phyloP scores from a whole-genome alignment of 1,140 invertebrate genomes.

The Anadara kagoshimensis region DNA sequence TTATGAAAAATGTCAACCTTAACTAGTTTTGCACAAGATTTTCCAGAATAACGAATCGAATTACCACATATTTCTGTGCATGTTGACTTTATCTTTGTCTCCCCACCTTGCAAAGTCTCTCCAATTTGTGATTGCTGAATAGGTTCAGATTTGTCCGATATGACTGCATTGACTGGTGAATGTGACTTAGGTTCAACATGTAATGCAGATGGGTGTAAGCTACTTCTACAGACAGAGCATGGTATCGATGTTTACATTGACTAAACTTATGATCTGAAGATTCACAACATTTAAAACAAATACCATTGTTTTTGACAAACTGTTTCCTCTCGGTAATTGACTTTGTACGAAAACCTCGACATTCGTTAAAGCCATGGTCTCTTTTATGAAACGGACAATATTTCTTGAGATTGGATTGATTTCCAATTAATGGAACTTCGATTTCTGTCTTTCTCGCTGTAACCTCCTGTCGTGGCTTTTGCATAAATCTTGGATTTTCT shows the following conservation, averaged over 20 bases:
- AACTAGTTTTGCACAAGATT: constrained; percentile 20
- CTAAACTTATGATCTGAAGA: background rate
- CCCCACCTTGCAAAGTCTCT: background rate
- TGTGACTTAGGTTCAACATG: background rate
- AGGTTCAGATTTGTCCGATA: background rate
- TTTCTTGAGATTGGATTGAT: background rate
- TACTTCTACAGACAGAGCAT: background rate
- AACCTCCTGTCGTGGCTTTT: constrained; percentile 1
- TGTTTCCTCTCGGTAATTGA: constrained; percentile 16
- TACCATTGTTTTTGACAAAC: constrained; percentile 3
- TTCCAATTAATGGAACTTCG: background rate
- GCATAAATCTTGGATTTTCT: constrained; percentile 12
- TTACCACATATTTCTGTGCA: constrained; percentile 26
- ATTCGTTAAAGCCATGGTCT: constrained; percentile 13
- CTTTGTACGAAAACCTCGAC: constrained; percentile 5
- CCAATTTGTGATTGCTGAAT: background rate
- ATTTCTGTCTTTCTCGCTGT: constrained; percentile 20
- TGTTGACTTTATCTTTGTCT: background rate
- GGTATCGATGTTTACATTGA: background rate
- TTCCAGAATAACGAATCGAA: background rate
- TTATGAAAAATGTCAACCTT: background rate
- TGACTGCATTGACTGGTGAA: background rate
- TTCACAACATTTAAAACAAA: constrained; percentile 24
- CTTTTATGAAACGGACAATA: constrained; percentile 1
- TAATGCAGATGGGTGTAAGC: constrained; percentile 6